phyloP scores from a whole-genome alignment of 1,140 invertebrate species.

The Piezodorus guildinii region DNA sequence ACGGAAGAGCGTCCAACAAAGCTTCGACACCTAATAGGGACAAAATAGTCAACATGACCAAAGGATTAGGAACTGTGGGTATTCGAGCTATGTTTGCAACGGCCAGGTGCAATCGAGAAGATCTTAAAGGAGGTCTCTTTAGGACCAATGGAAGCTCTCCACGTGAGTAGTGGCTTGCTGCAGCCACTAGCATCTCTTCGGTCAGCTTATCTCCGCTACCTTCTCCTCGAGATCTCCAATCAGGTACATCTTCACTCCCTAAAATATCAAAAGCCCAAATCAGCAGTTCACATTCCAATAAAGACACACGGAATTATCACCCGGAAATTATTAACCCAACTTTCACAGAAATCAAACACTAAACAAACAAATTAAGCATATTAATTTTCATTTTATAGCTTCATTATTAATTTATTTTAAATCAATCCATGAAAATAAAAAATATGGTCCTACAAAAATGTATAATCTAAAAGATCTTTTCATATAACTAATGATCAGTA shows the following conservation, averaged over 20 bases:
- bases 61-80: neutral
- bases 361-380: too few species aligned
- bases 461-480: too few species aligned
- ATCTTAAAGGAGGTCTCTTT: slow-evolving; percentile 50
- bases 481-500: too few species aligned
- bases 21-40: slow-evolving; percentile 31
- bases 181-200: slow-evolving; percentile 65
- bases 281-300: too few species aligned
- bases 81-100: neutral
- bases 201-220: slow-evolving; percentile 57
- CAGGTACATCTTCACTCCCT: slow-evolving; percentile 23
- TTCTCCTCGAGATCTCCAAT: slow-evolving; percentile 33
- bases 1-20: slow-evolving; percentile 33
- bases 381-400: too few species aligned
- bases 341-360: too few species aligned
- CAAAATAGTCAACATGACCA: neutral
- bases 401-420: too few species aligned
- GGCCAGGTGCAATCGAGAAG: neutral
- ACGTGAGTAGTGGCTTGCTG: slow-evolving; percentile 65
- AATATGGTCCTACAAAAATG: too few species aligned
- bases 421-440: too few species aligned
- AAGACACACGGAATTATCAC: too few species aligned
- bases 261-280: neutral
- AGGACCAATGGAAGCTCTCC: slow-evolving; percentile 65
- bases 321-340: too few species aligned